phyloP scores from a whole-genome alignment of 2,113 vertebrate genomes.

The Laticauda laticaudata region DNA sequence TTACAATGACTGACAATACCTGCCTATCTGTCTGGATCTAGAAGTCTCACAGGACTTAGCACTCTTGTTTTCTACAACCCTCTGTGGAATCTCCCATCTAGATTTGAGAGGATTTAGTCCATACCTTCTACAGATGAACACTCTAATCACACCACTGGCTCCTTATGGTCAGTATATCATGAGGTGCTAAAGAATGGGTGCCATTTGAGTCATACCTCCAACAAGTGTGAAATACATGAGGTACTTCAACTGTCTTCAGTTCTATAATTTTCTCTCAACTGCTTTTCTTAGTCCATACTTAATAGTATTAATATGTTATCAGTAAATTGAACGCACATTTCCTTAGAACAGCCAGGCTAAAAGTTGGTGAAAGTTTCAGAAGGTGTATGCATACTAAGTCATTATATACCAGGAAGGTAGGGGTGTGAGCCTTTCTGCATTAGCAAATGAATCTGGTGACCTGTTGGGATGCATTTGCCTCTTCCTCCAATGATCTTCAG shows the following conservation, averaged over 20 bases:
- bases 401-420: not conserved
- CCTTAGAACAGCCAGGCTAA: not conserved
- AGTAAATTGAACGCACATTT: not conserved
- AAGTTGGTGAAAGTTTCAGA: not conserved
- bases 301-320: not conserved
- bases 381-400: not conserved
- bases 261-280: not conserved
- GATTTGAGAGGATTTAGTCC: not conserved
- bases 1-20: not conserved
- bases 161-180: not conserved
- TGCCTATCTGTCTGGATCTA: not conserved
- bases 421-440: not conserved
- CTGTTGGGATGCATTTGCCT: not conserved
- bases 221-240: not conserved
- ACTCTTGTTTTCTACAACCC: not conserved
- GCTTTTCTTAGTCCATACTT: not conserved
- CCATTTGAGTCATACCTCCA: not conserved
- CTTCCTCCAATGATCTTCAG: not conserved
- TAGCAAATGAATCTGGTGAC: not conserved
- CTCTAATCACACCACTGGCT: not conserved
- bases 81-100: not conserved
- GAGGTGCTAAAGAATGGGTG: not conserved
- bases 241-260: not conserved
- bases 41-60: not conserved
- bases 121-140: not conserved